Base-by-base conservation (phyloP, 2,888 invertebrate genomes). In the Flexamia atlantica region DNA sequence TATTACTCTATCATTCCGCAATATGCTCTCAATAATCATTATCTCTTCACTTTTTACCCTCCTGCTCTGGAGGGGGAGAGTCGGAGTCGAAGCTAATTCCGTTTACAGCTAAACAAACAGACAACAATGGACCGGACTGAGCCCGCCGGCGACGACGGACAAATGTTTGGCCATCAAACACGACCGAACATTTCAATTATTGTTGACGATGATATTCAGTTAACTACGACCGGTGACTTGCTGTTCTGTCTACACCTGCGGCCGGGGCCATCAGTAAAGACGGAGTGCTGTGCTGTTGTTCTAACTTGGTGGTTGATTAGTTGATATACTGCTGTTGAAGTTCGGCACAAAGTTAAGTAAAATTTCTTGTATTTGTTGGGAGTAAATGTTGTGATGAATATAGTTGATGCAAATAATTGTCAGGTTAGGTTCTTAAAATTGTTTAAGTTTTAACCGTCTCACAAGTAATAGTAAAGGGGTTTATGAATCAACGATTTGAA, bases 31-130 rank as follows among this genome's bases (percentile, higher is more conserved):
- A 25, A 50, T 76, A 79, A 79, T 30, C 4, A 57, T 79, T 57
- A 57, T 79, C 40, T 76, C 30, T 32, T 32, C 32, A 57, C 53
- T 50, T 74, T 74, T 74, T 46, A 20, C 32, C 30, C 68, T 14
- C n/a, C 30, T 9, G 9, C n/a, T 10, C 5, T 57, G 57, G 5
- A n/a, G n/a, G 57, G 25, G 60, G 60, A 14, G 2, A 10, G 36
- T 12, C 4, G 40, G 72, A 72, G n/a, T 72, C 40, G 28, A 76
- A 50, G 50, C 50, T 40, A 50, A 76, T 76, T 23, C 14, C n/a
- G 42, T 74, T 76, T n/a, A 5, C 36, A 40, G 72, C 72, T 50
- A 76, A 76, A 76, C 50, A 76, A 76, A 76, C 76, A 76, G 7
- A 12, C 17, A 46, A 76, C 76, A 76, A 76, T 50, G 28, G 42